Evolutionary conservation across 2,113 vertebrate genomes (phyloP).

Genomic region (Passer domesticus): DNA sequence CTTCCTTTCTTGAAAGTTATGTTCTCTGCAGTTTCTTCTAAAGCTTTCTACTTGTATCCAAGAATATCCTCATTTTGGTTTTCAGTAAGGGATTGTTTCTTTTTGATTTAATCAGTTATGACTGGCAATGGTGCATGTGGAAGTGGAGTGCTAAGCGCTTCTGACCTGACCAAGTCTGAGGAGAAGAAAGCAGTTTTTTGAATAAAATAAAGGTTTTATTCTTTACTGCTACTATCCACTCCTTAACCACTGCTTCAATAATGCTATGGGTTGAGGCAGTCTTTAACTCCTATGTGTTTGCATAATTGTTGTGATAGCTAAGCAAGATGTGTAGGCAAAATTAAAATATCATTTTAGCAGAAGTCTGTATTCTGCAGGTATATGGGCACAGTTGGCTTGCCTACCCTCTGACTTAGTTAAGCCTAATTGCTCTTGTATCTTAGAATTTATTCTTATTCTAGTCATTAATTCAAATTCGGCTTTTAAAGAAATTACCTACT

Average conservation of each 20-base stretch:
- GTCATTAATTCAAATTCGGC: background rate
- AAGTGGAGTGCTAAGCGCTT: background rate
- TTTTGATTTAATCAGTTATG: background rate
- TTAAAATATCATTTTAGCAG: background rate
- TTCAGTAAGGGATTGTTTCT: background rate
- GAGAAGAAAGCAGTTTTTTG: background rate
- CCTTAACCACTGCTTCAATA: background rate
- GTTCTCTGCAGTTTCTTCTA: background rate
- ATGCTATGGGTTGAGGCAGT: background rate
- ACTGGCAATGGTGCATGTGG: background rate
- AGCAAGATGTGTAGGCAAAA: background rate
- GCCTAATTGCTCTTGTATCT: background rate
- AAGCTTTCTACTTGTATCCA: background rate
- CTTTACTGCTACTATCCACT: accelerated
- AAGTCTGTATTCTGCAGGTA: background rate
- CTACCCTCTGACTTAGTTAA: background rate
- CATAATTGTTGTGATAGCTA: background rate
- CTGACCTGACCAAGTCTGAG: background rate
- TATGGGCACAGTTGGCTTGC: background rate
- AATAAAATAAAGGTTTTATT: background rate
- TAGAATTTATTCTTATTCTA: background rate
- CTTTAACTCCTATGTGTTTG: background rate
- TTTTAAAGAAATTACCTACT: background rate
- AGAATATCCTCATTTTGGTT: background rate
- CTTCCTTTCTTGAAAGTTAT: background rate